These are phyloP conservation scores for Heterodera carotae DNA, from an alignment of 1,140 invertebrate genomes.

Conservation along the genomic window DNA sequence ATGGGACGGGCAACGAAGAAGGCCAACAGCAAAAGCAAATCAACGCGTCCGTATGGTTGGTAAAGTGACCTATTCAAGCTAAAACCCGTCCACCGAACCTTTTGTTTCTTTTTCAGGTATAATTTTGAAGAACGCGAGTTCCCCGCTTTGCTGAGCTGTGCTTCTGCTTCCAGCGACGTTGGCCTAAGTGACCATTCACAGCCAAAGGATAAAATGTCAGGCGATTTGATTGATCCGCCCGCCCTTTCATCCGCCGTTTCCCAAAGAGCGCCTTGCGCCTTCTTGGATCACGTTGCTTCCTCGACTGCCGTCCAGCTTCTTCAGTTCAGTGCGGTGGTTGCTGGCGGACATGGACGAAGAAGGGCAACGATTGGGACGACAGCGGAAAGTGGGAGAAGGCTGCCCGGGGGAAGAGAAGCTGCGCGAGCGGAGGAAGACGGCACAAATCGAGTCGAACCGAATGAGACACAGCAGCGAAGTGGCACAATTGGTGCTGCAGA, in stretches of 20 bases:
- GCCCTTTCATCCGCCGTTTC: background rate
- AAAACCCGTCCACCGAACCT: too few species aligned
- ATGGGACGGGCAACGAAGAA: background rate
- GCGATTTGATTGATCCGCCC: background rate
- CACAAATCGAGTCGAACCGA: background rate
- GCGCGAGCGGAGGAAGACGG: background rate
- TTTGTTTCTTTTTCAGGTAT: slow-evolving; percentile 28
- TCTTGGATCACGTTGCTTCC: background rate
- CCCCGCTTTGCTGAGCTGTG: slow-evolving; percentile 23
- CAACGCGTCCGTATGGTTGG: background rate
- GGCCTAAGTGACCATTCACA: background rate
- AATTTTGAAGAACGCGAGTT: slow-evolving; percentile 36
- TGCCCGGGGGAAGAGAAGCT: background rate
- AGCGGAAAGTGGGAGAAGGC: background rate
- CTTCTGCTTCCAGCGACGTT: background rate
- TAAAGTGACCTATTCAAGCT: background rate
- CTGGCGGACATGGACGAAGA: slow-evolving; percentile 28
- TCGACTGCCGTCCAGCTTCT: background rate
- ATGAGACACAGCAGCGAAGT: slow-evolving; percentile 17
- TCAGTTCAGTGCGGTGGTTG: slow-evolving; percentile 37
- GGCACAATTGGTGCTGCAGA: background rate
- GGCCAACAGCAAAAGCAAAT: background rate
- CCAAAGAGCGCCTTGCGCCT: background rate
- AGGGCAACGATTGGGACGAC: slow-evolving; percentile 27
- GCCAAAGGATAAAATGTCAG: background rate